Base-by-base conservation (phyloP, 2,113 vertebrate species). In the Sinocyclocheilus maitianheensis region DNA sequence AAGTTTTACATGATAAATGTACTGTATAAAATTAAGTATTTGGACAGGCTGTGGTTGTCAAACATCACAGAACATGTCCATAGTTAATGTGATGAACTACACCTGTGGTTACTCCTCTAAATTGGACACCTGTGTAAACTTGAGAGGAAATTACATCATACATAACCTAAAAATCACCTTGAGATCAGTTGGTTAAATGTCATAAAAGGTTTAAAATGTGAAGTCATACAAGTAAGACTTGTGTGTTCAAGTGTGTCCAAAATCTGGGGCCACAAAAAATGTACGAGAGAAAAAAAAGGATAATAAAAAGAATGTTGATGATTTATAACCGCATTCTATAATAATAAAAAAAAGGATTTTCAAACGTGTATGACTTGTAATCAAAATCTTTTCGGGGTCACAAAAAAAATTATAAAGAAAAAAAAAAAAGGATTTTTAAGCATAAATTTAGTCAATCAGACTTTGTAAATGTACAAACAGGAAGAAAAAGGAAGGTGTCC, bases 401-500 rank as follows among this genome's bases (percentile, higher is more conserved):
- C 55, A 58, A 6, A 7, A 20, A 7, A 2, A 30, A 30, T 30
- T 30, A 30, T 30, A 30, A 37, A 14, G 46, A 34, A 3, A 4
- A 11, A 16, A 10, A 71, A n/a, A 8, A 16, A 14, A 11, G 9
- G 18, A n/a, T 81, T 84, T 77, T 22, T 37, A 78, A 72, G 40
- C 43, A 69, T 48, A 67, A 20, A 67, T 40, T 12, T 34, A 14
- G 6, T 40, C 74, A 84, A 26, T 40, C 48, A 53, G 77, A 89
- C 71, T 78, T 89, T 86, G 7, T 91, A 88, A 88, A 86, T 90
- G 87, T 89, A 77, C 53, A 78, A 89, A 85, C 89, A 87, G 67
- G 85, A 85, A 88, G 90, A 92, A 93, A 92, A 89, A 69, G 92
- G 92, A 92, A 81, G 74, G 9, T 85, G 55, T 90, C 88, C 67